A percentile compares a stretch with the other conserved stretches of the same genome.
Evolutionary conservation across 2,888 invertebrate species (phyloP).

Genomic region (Entomobrya multifasciata): DNA sequence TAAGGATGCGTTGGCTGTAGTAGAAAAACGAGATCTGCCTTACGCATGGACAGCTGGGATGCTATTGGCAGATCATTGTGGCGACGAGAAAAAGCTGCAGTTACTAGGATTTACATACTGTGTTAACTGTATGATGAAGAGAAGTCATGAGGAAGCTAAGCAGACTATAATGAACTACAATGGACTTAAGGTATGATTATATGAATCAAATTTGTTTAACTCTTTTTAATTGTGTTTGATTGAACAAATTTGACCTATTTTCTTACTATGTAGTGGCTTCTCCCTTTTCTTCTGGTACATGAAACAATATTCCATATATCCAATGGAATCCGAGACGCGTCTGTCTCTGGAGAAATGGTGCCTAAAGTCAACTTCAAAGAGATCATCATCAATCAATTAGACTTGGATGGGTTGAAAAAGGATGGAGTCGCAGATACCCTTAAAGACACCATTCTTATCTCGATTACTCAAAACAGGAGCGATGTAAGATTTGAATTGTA

Average conservation of each 20-base stretch:
- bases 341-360: neutral
- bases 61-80: conserved; percentile 60
- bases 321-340: conserved; percentile 33
- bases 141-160: conserved; percentile 58
- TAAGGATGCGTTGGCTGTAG: conserved; percentile 61
- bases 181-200: conserved; percentile 67
- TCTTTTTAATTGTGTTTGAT: neutral
- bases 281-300: conserved; percentile 58
- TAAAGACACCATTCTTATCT: conserved; percentile 34
- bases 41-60: conserved; percentile 74
- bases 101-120: conserved; percentile 71
- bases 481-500: conserved; percentile 51
- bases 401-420: neutral
- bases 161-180: conserved; percentile 47
- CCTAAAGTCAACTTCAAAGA: conserved; percentile 13
- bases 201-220: no score
- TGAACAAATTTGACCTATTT: neutral
- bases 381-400: neutral
- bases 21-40: conserved; percentile 71
- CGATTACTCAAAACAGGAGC: conserved; percentile 44
- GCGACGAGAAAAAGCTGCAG: conserved; percentile 60
- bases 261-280: conserved; percentile 70
- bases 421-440: neutral
- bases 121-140: conserved; percentile 52
- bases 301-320: conserved; percentile 49